These are phyloP conservation scores for Formica exsecta DNA, from an alignment of 1,140 invertebrate genomes.

Conservation along the genomic window DNA sequence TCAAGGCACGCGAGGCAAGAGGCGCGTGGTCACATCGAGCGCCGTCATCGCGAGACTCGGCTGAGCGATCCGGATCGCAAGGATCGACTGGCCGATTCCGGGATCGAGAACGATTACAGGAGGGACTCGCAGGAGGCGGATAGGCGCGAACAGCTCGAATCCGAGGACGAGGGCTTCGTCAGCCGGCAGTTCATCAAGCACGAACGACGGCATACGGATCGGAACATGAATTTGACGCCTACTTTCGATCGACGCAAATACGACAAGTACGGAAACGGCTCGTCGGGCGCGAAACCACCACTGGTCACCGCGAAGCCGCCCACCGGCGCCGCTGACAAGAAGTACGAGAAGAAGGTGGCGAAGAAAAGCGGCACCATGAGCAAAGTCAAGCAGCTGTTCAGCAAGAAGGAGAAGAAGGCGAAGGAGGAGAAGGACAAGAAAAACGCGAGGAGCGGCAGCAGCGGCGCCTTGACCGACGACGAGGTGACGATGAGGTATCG, in stretches of 20 bases:
- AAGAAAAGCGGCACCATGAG: constrained; percentile 85
- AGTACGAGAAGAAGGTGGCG: constrained; percentile 83
- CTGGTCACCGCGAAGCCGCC: constrained; percentile 81
- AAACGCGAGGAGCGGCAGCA: constrained; percentile 76
- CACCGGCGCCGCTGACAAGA: constrained; percentile 80
- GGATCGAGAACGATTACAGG: constrained; percentile 92
- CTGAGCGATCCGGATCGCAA: constrained; percentile 85
- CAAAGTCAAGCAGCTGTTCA: constrained; percentile 84
- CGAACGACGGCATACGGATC: constrained; percentile 89
- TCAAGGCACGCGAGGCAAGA: constrained; percentile 80
- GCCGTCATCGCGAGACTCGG: constrained; percentile 79
- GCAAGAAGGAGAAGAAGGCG: constrained; percentile 84
- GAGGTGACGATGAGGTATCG: constrained; percentile 84
- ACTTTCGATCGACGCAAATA: constrained; percentile 83
- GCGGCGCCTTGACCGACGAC: constrained; percentile 82
- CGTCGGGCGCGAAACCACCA: constrained; percentile 63
- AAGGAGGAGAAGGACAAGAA: constrained; percentile 83
- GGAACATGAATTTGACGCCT: constrained; percentile 80
- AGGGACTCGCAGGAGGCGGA: constrained; percentile 89
- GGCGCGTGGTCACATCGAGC: constrained; percentile 77
- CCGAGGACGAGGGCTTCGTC: constrained; percentile 89
- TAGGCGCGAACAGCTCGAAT: constrained; percentile 85
- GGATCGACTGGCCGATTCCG: constrained; percentile 91
- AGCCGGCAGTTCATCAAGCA: constrained; percentile 89
- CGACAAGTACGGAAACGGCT: constrained; percentile 86